Evolutionary conservation across 1,140 invertebrate genomes (phyloP), one percentile per base, ranked within the genome.

Genomic region (Plodia interpunctella): DNA sequence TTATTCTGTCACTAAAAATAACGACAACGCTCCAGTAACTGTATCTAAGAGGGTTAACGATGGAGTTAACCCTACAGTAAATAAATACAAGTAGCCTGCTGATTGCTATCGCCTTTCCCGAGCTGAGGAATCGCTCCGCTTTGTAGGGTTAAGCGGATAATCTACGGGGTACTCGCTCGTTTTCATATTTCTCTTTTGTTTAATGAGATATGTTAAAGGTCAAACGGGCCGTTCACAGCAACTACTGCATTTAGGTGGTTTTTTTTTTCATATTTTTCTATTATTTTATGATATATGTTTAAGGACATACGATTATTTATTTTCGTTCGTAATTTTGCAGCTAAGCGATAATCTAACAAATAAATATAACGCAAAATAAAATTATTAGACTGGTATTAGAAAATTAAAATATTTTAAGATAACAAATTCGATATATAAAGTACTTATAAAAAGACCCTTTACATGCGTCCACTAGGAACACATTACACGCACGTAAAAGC

Each of bases 61-160:
- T 69, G 49, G 64, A 63, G 56, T 70, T 68, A 65, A 70, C 63
- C 63, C 65, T 56, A 44, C 60, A 57, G 62, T 64, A 63, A 66
- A 66, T 66, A 66, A 63, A 62, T 19, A 57, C 44, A 49, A 57
- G 44, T 57, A 13, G 44, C 44, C 6, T 25, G 25, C 5, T 32
- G 56, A 57, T 57, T 57, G 56, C 60, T 54, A 44, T 44, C 30
- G 61, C 54, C 49, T 54, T 55, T 51, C 21, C 38, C 44, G 44
- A 32, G 59, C 30, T 49, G 49, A 60, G 21, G 49, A 55, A 51
- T 49, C 15, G 25, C 51, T n/a, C 52, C n/a, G 59, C 50, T 32
- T 54, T 60, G 25, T 18, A 38, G 52, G 58, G 52, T 60, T 54
- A 25, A 60, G 20, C 28, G 38, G 49, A 52, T 52, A 32, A 50